A percentile compares a stretch with the other conserved stretches of the same genome.
Evolutionary conservation across 2,797 vertebrate species (phyloP).

Genomic region (Pseudomugil tenellus): DNA sequence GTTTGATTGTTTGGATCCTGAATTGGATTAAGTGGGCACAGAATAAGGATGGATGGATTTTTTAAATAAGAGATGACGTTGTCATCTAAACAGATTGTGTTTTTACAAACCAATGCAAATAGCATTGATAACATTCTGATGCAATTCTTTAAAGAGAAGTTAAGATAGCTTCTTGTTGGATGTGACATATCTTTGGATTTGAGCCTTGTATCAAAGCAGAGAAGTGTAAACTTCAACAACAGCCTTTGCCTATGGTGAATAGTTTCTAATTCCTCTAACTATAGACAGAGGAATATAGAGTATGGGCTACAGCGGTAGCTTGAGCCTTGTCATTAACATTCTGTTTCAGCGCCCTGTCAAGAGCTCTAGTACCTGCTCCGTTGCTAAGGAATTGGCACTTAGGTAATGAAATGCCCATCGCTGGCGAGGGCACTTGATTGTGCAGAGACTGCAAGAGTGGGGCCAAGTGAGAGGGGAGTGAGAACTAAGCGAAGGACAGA

Average conservation of each 20-base stretch:
- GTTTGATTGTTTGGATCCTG: conserved; percentile 16
- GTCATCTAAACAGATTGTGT: not conserved
- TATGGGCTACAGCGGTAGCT: conserved; percentile 10
- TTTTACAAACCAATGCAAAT: not conserved
- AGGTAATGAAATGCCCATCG: conserved; percentile 78
- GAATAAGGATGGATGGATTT: not conserved
- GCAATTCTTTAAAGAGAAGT: not conserved
- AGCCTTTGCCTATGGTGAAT: conserved; percentile 11
- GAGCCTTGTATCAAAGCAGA: not conserved
- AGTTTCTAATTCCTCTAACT: not conserved
- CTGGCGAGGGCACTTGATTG: conserved; percentile 74
- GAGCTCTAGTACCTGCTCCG: conserved; percentile 65
- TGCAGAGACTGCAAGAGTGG: conserved; percentile 66
- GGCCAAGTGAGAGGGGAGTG: conserved; percentile 68
- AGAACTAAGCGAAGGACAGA: conserved; percentile 45
- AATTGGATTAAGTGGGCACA: not conserved
- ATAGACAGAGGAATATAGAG: not conserved
- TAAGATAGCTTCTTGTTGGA: not conserved
- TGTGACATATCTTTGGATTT: not conserved
- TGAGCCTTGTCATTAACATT: conserved; percentile 58
- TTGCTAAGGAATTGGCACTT: conserved; percentile 78
- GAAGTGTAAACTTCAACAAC: not conserved
- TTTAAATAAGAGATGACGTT: not conserved
- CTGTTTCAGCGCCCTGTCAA: conserved; percentile 46
- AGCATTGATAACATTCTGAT: not conserved